phyloP scores from a whole-genome alignment of 2,797 vertebrate genomes.

The Stomatorhinus walkeri region DNA sequence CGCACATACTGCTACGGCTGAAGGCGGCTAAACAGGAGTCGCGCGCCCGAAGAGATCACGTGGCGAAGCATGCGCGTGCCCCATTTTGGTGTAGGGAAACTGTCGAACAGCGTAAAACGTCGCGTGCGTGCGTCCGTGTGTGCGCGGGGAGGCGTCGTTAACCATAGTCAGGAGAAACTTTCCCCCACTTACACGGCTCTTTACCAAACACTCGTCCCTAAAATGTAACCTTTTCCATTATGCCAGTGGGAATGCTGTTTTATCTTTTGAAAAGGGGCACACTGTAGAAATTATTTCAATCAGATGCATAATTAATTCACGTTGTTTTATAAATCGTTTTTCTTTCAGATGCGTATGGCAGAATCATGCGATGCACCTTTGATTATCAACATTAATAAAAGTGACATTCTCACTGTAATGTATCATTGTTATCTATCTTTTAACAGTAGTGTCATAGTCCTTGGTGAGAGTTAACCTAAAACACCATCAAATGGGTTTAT shows the following conservation, averaged over 20 bases:
- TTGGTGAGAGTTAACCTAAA: background rate
- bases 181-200: background rate
- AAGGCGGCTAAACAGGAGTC: background rate
- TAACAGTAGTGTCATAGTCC: background rate
- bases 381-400: background rate
- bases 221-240: background rate
- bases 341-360: background rate
- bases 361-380: background rate
- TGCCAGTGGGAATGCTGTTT: background rate
- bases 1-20: background rate
- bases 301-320: background rate
- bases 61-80: background rate
- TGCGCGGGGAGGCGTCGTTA: background rate
- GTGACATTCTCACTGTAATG: background rate
- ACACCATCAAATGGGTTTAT: background rate
- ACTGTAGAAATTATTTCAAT: background rate
- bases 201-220: background rate
- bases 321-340: background rate
- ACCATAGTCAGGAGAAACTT: background rate
- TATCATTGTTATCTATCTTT: background rate
- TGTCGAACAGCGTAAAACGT: background rate
- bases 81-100: background rate
- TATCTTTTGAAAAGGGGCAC: background rate
- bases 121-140: background rate
- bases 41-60: background rate